Percentiles rank a stretch among this genome's conserved stretches.
These are phyloP conservation scores for Rhodophaea formosa DNA, from an alignment of 2,888 invertebrate species.

Conservation along the genomic window DNA sequence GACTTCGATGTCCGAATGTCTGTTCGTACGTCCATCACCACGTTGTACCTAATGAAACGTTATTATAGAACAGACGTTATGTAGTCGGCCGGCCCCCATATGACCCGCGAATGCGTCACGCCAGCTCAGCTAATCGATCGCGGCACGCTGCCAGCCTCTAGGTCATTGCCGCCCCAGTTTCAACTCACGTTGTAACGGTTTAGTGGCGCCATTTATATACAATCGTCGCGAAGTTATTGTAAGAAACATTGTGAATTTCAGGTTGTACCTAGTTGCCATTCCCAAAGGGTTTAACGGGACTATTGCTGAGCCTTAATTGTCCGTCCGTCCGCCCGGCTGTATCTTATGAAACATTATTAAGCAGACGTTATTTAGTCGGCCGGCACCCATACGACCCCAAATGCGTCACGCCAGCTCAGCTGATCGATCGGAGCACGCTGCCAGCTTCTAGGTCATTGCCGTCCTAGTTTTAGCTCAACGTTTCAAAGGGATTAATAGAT, in stretches of 20 bases:
- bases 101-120: conserved; percentile 5
- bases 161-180: neutral
- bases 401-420: conserved; percentile 1
- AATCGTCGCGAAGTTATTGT: neutral
- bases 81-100: neutral
- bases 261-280: too few relatives aligned
- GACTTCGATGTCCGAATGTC: too few relatives aligned
- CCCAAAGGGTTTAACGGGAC: too few relatives aligned
- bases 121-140: conserved; percentile 5
- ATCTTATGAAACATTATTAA: neutral
- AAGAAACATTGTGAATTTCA: too few relatives aligned
- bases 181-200: neutral
- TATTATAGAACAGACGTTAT: neutral
- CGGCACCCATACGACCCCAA: neutral
- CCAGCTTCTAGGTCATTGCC: conserved; percentile 8
- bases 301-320: too few relatives aligned
- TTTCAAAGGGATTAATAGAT: too few relatives aligned
- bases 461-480: too few relatives aligned
- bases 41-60: neutral
- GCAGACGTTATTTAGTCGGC: neutral
- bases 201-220: neutral
- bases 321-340: too few relatives aligned
- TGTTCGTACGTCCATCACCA: too few relatives aligned
- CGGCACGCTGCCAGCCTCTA: conserved; percentile 3
- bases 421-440: conserved; percentile 5